These are phyloP conservation scores for Lagodon rhomboides DNA, from an alignment of 2,797 vertebrate species.

Conservation along the genomic window DNA sequence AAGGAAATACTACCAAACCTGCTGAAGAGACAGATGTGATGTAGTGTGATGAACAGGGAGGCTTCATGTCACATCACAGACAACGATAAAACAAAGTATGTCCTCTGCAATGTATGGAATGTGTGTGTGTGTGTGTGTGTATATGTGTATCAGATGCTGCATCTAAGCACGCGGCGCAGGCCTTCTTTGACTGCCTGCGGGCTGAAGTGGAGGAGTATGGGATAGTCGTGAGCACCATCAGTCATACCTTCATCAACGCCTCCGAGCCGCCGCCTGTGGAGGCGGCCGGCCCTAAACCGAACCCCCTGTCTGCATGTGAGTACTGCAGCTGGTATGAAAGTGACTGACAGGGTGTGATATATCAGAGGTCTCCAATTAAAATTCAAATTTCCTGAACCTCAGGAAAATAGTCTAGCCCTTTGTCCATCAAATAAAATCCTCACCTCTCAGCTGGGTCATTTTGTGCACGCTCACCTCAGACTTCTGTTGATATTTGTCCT, in stretches of 20 bases:
- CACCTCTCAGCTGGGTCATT: too few relatives aligned
- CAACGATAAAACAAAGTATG: slow-evolving; percentile 40
- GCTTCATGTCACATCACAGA: slow-evolving; percentile 5
- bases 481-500: too few relatives aligned
- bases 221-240: slow-evolving; percentile 93
- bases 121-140: slow-evolving; percentile 38
- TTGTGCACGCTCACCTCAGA: too few relatives aligned
- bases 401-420: too few relatives aligned
- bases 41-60: background rate
- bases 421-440: too few relatives aligned
- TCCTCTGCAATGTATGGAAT: slow-evolving; percentile 43
- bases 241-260: slow-evolving; percentile 92
- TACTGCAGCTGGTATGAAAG: background rate
- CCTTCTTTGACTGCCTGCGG: slow-evolving; percentile 96
- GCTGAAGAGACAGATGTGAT: background rate
- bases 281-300: slow-evolving; percentile 72
- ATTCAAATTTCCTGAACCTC: too few relatives aligned
- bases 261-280: slow-evolving; percentile 22
- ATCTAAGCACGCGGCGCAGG: slow-evolving; percentile 94
- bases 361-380: too few relatives aligned
- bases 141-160: slow-evolving; percentile 87
- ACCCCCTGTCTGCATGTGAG: slow-evolving; percentile 87
- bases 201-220: slow-evolving; percentile 95
- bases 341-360: background rate
- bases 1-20: background rate